Evolutionary conservation across 53 echinoderm and acorn worm species (phyloP).

Genomic region (Patiria pectinifera): DNA sequence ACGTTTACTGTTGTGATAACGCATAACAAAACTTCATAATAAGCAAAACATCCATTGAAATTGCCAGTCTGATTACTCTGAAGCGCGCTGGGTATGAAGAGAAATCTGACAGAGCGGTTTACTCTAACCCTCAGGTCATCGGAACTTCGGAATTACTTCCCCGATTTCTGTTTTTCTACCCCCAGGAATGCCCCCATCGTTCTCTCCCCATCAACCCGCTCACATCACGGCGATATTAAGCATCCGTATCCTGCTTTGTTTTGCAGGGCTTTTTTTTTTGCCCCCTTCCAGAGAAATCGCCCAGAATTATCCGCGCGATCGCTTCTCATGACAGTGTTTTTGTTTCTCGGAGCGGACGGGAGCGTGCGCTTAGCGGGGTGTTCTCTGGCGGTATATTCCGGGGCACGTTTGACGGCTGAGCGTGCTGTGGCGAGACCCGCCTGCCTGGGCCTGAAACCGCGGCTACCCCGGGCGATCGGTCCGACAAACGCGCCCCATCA

Average conservation of each 20-base stretch:
- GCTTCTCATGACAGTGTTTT: constrained; percentile 17
- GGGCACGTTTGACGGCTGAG: constrained; percentile 54
- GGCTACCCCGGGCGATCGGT: constrained; percentile 39
- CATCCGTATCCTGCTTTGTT: constrained; percentile 41
- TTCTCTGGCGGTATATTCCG: not conserved
- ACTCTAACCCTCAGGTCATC: not conserved
- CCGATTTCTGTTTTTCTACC: constrained; percentile 51
- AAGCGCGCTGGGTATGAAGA: not conserved
- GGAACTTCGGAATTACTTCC: constrained; percentile 21
- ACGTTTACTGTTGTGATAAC: not conserved
- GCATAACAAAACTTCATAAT: not conserved
- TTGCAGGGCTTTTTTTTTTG: not conserved
- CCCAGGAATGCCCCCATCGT: not conserved
- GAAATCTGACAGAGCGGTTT: not conserved
- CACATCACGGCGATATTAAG: constrained; percentile 36
- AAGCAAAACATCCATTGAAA: not conserved
- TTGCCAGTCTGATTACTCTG: not conserved
- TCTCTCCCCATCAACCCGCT: constrained; percentile 39
- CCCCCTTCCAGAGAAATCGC: constrained; percentile 9
- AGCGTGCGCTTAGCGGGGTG: constrained; percentile 4
- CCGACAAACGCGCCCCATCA: constrained; percentile 19
- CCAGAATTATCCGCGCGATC: constrained; percentile 55
- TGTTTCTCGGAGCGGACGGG: constrained; percentile 10
- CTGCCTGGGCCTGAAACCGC: constrained; percentile 1
- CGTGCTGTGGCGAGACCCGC: constrained; percentile 35